Evolutionary conservation across 2,888 invertebrate genomes (phyloP), one percentile per base, ranked within the genome.

Genomic region (Tetramorium bicarinatum): DNA sequence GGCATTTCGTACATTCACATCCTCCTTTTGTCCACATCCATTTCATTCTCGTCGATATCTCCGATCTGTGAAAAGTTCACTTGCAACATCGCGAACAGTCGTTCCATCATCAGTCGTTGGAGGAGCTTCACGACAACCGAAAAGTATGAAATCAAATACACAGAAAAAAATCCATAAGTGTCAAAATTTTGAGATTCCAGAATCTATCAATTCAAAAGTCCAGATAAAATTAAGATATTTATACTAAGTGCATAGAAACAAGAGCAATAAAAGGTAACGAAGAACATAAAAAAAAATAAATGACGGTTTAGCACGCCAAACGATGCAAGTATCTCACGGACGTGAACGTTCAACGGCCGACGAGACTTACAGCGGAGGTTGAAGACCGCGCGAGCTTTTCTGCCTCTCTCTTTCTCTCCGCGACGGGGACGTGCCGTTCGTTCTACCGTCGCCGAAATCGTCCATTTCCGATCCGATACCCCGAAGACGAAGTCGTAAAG

Each of bases 11-110:
- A 66, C 69, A 49, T 71, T 74, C 72, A 85, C 83, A 89, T 89
- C 87, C 89, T 89, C 79, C 83, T 84, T 89, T 89, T 89, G 89
- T 89, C 85, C 69, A 64, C 86, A 52, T 56, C 54, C 44, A 56
- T 84, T 61, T 83, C 67, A 62, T 84, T 84, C 75, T 56, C 69
- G 41, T 85, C 67, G 64, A 85, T 85, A 88, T 89, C 83, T 81
- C 72, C 69, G 80, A 91, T 89, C 87, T 87, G 64, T 54, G 79
- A 21, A 64, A 85, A 84, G 38, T 47, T 71, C 47, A 41, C 71
- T 49, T 72, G 44, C 71, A 71, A 59, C 79, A 61, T 25, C 21
- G 54, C 54, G 47, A 69, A 21, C 29, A 29, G 29, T 29, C 29
- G 52, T 56, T 71, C n/a, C 29, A 15, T 77, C 56, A 69, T 77